These are phyloP conservation scores for Cinara cedri DNA, from an alignment of 2,888 invertebrate genomes.

Conservation along the genomic window DNA sequence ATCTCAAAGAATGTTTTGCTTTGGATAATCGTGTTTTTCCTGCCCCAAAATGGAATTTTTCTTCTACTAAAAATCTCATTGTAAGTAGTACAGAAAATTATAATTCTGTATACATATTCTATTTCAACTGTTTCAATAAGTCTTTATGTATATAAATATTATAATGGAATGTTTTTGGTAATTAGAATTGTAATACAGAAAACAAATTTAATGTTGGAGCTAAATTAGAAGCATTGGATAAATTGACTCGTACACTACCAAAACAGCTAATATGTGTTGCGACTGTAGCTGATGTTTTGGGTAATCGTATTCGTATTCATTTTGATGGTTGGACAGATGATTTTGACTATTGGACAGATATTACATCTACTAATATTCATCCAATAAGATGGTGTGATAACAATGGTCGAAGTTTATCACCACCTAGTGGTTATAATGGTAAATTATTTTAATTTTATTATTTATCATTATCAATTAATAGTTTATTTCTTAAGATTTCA, in stretches of 20 bases:
- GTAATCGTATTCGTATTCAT: slow-evolving; percentile 85
- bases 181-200: slow-evolving; percentile 6
- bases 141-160: not conserved
- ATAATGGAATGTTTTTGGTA: slow-evolving; percentile 20
- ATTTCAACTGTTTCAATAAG: no score
- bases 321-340: slow-evolving; percentile 96
- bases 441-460: not conserved
- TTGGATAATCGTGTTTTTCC: not conserved
- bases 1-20: not conserved
- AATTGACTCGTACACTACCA: slow-evolving; percentile 38
- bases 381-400: slow-evolving; percentile 91
- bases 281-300: slow-evolving; percentile 80
- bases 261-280: slow-evolving; percentile 50
- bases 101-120: not conserved
- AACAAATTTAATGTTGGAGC: slow-evolving; percentile 58
- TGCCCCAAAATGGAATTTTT: slow-evolving; percentile 35
- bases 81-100: slow-evolving; percentile 3
- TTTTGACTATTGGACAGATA: slow-evolving; percentile 94
- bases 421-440: slow-evolving; percentile 77
- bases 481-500: slow-evolving; percentile 68
- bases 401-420: slow-evolving; percentile 77
- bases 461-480: slow-evolving; percentile 54
- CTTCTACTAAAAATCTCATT: not conserved
- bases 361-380: slow-evolving; percentile 88
- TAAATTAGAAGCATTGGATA: slow-evolving; percentile 62